These are phyloP conservation scores for Dendrolimus kikuchii DNA, from an alignment of 1,140 invertebrate species.

Conservation along the genomic window DNA sequence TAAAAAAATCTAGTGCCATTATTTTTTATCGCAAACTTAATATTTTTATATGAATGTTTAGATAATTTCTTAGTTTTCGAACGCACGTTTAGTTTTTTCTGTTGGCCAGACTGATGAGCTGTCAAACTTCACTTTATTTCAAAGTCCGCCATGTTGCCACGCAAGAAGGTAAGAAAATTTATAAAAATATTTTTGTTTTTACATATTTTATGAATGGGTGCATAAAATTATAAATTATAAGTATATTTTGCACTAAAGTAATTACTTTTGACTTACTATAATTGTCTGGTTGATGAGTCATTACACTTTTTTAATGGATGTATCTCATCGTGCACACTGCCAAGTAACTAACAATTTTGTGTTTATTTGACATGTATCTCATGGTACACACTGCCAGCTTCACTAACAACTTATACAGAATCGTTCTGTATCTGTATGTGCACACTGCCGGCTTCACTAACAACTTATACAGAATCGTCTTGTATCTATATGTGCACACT, in stretches of 20 bases:
- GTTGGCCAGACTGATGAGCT: constrained; percentile 7
- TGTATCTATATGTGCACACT: constrained; percentile 11
- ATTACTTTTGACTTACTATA: constrained; percentile 6
- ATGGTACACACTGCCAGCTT: constrained; percentile 11
- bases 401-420: constrained; percentile 14
- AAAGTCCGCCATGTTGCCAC: constrained; percentile 8
- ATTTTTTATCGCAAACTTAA: constrained; percentile 4
- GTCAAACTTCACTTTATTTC: constrained; percentile 10
- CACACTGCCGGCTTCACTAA: constrained; percentile 13
- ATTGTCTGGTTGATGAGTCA: constrained; percentile 9
- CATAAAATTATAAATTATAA: constrained; percentile 6
- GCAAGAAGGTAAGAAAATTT: constrained; percentile 9
- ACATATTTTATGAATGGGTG: constrained; percentile 6
- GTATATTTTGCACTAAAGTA: constrained; percentile 5
- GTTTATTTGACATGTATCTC: constrained; percentile 7
- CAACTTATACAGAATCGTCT: constrained; percentile 10
- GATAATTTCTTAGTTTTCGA: constrained; percentile 6
- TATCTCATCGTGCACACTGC: constrained; percentile 12
- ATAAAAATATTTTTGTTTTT: constrained; percentile 4
- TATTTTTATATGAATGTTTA: constrained; percentile 8
- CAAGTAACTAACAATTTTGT: constrained; percentile 9
- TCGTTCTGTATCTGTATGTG: constrained; percentile 10
- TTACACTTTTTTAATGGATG: constrained; percentile 10
- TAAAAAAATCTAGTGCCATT: constrained; percentile 3
- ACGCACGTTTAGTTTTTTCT: constrained; percentile 8